Percentiles rank a stretch among this genome's conserved stretches.
phyloP scores from a whole-genome alignment of 2,797 vertebrate species.

The Notolabrus celidotus region DNA sequence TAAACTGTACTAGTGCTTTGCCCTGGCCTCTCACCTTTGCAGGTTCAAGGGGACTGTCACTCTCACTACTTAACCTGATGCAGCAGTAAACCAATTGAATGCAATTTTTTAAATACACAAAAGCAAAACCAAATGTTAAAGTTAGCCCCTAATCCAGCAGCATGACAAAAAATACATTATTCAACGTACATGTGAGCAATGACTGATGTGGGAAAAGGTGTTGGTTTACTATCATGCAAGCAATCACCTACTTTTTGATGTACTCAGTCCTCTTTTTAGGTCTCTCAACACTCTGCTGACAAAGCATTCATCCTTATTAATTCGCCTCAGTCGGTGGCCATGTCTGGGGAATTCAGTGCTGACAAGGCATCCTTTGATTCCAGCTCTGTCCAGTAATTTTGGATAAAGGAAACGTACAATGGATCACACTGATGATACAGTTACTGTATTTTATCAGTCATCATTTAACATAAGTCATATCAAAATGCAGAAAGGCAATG shows the following conservation, averaged over 20 bases:
- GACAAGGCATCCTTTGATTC: slow-evolving; percentile 81
- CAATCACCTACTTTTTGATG: slow-evolving; percentile 57
- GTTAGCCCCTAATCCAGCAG: too few species aligned
- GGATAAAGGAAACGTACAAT: slow-evolving; percentile 50
- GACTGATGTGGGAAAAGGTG: neutral
- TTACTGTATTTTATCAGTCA: slow-evolving; percentile 62
- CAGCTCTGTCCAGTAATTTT: slow-evolving; percentile 72
- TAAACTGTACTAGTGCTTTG: slow-evolving; percentile 46
- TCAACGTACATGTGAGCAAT: neutral
- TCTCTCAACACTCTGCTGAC: slow-evolving; percentile 66
- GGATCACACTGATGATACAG: slow-evolving; percentile 56
- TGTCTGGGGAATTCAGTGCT: slow-evolving; percentile 78
- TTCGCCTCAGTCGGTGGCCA: slow-evolving; percentile 63
- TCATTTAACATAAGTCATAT: slow-evolving; percentile 58
- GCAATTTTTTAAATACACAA: slow-evolving; percentile 1
- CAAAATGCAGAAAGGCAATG: slow-evolving; percentile 52
- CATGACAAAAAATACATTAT: neutral
- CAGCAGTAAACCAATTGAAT: slow-evolving; percentile 1
- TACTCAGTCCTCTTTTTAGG: slow-evolving; percentile 54
- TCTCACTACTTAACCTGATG: slow-evolving; percentile 24
- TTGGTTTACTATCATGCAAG: slow-evolving; percentile 32
- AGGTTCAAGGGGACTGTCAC: slow-evolving; percentile 24
- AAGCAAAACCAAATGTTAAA: slow-evolving; percentile 5
- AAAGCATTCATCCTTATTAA: slow-evolving; percentile 56
- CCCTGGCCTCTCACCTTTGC: slow-evolving; percentile 52